These are phyloP conservation scores for Pomacea maculata DNA, from an alignment of 1,140 invertebrate species.

Conservation along the genomic window DNA sequence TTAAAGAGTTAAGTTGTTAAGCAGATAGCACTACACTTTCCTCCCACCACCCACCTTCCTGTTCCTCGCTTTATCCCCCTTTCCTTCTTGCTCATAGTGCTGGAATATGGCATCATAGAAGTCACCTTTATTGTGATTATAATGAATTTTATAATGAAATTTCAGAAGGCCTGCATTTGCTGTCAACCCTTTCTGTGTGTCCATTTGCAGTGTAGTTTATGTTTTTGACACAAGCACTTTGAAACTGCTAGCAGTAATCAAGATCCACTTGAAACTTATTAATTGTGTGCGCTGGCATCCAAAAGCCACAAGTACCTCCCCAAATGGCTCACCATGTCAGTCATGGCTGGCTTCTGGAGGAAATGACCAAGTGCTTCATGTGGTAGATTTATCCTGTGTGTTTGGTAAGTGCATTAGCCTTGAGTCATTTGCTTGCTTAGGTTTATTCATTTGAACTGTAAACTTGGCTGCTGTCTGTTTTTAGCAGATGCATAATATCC, in stretches of 20 bases:
- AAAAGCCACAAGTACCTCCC: constrained; percentile 69
- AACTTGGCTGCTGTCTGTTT: no score
- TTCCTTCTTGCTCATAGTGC: no score
- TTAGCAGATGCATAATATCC: no score
- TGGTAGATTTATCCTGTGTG: constrained; percentile 67
- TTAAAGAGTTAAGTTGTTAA: no score
- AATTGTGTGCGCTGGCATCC: constrained; percentile 78
- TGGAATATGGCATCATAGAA: no score
- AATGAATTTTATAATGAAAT: no score
- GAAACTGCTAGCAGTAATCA: constrained; percentile 57
- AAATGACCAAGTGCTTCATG: constrained; percentile 68
- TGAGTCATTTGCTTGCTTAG: background rate
- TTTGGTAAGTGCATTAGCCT: constrained; percentile 13
- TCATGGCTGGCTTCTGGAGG: constrained; percentile 75
- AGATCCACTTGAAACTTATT: constrained; percentile 71
- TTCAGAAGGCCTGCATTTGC: no score
- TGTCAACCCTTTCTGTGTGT: background rate
- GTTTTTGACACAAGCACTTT: constrained; percentile 50
- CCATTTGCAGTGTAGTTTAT: constrained; percentile 57
- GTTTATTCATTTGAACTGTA: no score
- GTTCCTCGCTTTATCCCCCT: no score
- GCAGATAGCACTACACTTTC: no score
- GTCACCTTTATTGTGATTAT: no score
- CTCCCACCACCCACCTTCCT: no score
- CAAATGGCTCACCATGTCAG: constrained; percentile 68